These are phyloP conservation scores for Microplitis manilae DNA, from an alignment of 2,888 invertebrate genomes.

Conservation along the genomic window DNA sequence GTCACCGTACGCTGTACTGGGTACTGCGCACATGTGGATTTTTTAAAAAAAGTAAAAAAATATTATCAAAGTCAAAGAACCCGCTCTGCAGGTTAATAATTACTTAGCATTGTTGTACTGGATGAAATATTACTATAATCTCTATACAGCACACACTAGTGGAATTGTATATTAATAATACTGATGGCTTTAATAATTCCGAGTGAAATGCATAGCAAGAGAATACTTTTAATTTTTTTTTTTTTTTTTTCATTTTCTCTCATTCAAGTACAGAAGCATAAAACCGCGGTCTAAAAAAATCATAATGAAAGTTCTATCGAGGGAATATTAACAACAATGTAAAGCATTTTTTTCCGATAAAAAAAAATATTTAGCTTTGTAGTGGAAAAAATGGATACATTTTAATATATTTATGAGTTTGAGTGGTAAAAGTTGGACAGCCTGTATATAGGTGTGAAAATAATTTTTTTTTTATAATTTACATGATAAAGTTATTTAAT, in stretches of 20 bases:
- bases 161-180: not conserved
- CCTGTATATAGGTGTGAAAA: not conserved
- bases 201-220: not conserved
- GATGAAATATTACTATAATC: slow-evolving; percentile 60
- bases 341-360: no score
- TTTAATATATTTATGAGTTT: not conserved
- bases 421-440: not conserved
- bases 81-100: slow-evolving; percentile 63
- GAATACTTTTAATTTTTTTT: not conserved
- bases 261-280: not conserved
- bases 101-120: slow-evolving; percentile 59
- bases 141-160: not conserved
- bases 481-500: not conserved
- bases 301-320: no score
- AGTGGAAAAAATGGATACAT: not conserved
- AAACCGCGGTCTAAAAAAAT: no score
- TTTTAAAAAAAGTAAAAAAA: not conserved
- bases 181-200: not conserved
- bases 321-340: no score
- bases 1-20: not conserved
- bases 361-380: not conserved
- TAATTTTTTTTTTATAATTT: not conserved
- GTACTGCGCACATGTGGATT: not conserved
- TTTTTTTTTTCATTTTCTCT: not conserved
- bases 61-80: slow-evolving; percentile 23